These are phyloP conservation scores for Aramus guarauna DNA, from an alignment of 2,113 vertebrate genomes.

Conservation along the genomic window DNA sequence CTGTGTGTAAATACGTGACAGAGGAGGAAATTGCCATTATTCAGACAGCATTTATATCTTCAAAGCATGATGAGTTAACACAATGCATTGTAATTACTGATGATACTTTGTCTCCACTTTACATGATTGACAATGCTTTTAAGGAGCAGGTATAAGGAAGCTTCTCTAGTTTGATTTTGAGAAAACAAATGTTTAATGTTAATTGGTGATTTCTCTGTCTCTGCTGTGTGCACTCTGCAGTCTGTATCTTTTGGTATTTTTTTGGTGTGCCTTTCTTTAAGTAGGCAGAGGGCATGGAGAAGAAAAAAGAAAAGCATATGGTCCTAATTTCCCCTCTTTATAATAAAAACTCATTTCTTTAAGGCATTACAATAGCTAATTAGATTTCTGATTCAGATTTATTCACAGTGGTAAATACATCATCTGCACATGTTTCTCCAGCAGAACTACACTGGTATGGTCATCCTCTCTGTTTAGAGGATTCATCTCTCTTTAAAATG, in stretches of 20 bases:
- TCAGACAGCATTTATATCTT: neutral
- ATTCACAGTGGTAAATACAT: conserved; percentile 14
- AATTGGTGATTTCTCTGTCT: neutral
- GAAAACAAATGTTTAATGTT: neutral
- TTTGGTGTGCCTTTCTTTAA: neutral
- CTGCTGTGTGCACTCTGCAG: neutral
- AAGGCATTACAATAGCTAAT: conserved; percentile 37
- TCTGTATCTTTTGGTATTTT: neutral
- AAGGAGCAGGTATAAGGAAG: neutral
- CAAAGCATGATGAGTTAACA: neutral
- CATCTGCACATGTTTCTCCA: neutral
- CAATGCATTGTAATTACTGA: neutral
- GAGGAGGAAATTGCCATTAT: neutral
- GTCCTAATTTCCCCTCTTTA: neutral
- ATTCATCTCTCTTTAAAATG: neutral
- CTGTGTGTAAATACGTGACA: neutral
- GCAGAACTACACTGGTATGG: neutral
- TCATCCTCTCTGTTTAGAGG: neutral
- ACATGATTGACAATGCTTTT: neutral
- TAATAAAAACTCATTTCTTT: conserved; percentile 16
- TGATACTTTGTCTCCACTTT: neutral
- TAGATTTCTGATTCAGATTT: conserved; percentile 19
- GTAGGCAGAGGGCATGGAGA: neutral
- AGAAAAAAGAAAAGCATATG: neutral
- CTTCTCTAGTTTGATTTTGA: neutral